These are phyloP conservation scores for Caenorhabditis macrosperma DNA, from an alignment of 2,888 invertebrate species.

Conservation along the genomic window DNA sequence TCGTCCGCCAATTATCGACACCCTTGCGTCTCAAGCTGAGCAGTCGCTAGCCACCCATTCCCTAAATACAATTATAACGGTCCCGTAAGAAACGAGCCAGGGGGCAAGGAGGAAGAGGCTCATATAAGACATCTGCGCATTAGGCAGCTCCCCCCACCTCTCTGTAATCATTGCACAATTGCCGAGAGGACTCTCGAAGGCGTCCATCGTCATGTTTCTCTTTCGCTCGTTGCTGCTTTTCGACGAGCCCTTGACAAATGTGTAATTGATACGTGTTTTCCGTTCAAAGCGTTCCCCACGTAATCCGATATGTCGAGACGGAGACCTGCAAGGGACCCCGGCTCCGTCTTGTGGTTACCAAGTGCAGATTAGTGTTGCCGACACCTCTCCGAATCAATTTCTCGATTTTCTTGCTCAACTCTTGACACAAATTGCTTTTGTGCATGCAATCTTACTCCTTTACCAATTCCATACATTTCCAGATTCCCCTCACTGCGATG, in stretches of 20 bases:
- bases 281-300: constrained; percentile 54
- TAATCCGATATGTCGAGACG: constrained; percentile 49
- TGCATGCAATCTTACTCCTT: background rate
- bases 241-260: constrained; percentile 14
- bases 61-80: constrained; percentile 63
- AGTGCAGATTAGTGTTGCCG: constrained; percentile 58
- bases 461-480: constrained; percentile 2
- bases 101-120: background rate
- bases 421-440: background rate
- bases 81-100: constrained; percentile 51
- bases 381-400: constrained; percentile 39
- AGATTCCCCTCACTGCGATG: constrained; percentile 27
- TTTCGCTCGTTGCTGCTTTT: constrained; percentile 13
- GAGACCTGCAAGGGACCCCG: constrained; percentile 40
- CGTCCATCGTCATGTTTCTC: background rate
- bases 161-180: constrained; percentile 58
- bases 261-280: constrained; percentile 58
- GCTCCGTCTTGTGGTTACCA: constrained; percentile 45
- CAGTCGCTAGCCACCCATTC: constrained; percentile 46
- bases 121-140: constrained; percentile 62
- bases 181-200: constrained; percentile 5
- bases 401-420: constrained; percentile 7
- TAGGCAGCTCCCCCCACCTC: constrained; percentile 41
- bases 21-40: constrained; percentile 42
- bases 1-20: constrained; percentile 49